Percentiles rank a stretch among this genome's conserved stretches.
phyloP scores from a whole-genome alignment of 2,888 invertebrate species.

The Drosophila imparisetae region DNA sequence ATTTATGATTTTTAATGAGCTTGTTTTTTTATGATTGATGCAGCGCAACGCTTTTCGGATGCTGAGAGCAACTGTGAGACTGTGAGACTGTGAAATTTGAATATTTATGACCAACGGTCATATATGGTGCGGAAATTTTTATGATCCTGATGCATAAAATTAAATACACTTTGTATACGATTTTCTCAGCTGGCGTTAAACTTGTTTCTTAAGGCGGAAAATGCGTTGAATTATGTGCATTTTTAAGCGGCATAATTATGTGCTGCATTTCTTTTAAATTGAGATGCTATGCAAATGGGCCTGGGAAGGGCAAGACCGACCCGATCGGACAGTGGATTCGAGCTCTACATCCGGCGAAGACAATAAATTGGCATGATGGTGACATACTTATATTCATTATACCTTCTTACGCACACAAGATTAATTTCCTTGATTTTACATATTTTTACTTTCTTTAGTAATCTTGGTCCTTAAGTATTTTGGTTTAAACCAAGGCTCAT shows the following conservation, averaged over 20 bases:
- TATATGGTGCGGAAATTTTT: constrained; percentile 83
- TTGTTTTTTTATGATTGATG: constrained; percentile 74
- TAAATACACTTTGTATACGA: constrained; percentile 28
- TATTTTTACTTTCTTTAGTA: not conserved
- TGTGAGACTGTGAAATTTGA: constrained; percentile 68
- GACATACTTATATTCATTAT: not conserved
- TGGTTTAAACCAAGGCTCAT: not conserved
- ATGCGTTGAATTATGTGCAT: constrained; percentile 55
- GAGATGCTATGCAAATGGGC: constrained; percentile 63
- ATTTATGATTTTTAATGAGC: constrained; percentile 74
- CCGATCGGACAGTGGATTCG: not conserved
- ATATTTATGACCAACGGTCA: constrained; percentile 84
- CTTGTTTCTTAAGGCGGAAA: constrained; percentile 67
- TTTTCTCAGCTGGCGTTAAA: constrained; percentile 53
- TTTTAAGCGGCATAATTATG: constrained; percentile 53
- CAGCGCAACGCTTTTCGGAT: constrained; percentile 50
- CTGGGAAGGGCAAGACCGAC: constrained; percentile 29
- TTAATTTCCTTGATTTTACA: not conserved
- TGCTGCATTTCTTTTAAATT: constrained; percentile 44
- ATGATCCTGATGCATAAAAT: constrained; percentile 71
- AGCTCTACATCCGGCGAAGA: not conserved
- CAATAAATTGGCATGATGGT: not conserved
- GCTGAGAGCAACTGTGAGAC: constrained; percentile 31
- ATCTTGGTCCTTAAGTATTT: not conserved
- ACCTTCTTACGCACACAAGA: not conserved